Percentiles rank a stretch among this genome's conserved stretches.
Evolutionary conservation across 1,140 invertebrate genomes (phyloP).

Genomic region (Macrostomum lignano): DNA sequence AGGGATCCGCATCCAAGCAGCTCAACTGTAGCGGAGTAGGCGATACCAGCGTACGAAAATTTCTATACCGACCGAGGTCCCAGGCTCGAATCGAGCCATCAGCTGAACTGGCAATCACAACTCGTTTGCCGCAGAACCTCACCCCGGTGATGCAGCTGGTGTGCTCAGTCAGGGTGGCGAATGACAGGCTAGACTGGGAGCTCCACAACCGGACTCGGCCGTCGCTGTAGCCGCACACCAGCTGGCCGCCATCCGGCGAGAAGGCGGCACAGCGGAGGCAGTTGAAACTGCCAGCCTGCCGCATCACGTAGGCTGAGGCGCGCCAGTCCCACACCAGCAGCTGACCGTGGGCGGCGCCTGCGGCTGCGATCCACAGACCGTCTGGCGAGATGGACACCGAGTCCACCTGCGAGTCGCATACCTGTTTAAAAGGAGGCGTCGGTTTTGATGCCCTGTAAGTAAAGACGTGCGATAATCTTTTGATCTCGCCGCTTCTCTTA

Average conservation of each 20-base stretch:
- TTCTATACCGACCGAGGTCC: slow-evolving; percentile 67
- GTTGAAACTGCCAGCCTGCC: slow-evolving; percentile 68
- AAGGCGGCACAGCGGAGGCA: slow-evolving; percentile 60
- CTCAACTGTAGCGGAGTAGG: slow-evolving; percentile 66
- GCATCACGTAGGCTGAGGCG: slow-evolving; percentile 86
- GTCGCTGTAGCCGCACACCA: slow-evolving; percentile 72
- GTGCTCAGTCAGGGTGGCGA: slow-evolving; percentile 73
- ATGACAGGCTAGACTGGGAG: slow-evolving; percentile 55
- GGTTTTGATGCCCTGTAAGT: too few relatives aligned
- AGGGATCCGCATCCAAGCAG: slow-evolving; percentile 57
- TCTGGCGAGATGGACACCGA: too few relatives aligned
- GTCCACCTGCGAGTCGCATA: too few relatives aligned
- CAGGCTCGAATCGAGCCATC: slow-evolving; percentile 83
- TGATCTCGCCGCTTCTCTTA: too few relatives aligned
- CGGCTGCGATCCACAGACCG: slow-evolving; percentile 69
- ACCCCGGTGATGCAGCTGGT: slow-evolving; percentile 45
- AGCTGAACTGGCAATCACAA: slow-evolving; percentile 56
- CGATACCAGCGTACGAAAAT: slow-evolving; percentile 75
- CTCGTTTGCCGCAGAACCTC: too few relatives aligned
- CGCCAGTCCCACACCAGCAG: slow-evolving; percentile 95
- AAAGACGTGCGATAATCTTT: too few relatives aligned
- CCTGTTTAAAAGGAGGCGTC: too few relatives aligned
- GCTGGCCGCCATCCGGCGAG: slow-evolving; percentile 58
- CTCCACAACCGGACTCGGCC: slow-evolving; percentile 78
- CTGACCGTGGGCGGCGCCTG: slow-evolving; percentile 49